A percentile compares a stretch with the other conserved stretches of the same genome.
Evolutionary conservation across 2,888 invertebrate species (phyloP).

Genomic region (Patella pellucida): DNA sequence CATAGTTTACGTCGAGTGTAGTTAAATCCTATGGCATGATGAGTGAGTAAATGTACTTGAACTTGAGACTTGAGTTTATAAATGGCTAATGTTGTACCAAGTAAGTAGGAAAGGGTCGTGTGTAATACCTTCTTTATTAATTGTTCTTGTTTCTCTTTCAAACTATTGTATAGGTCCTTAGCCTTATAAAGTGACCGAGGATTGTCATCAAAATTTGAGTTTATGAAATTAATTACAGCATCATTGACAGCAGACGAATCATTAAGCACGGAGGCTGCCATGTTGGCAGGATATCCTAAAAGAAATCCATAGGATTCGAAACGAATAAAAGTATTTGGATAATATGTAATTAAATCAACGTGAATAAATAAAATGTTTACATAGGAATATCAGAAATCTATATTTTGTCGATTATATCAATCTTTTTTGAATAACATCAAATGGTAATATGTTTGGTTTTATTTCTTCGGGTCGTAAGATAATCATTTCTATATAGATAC

Average conservation of each 20-base stretch:
- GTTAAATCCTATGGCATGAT: no score
- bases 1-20: no score
- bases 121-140: slow-evolving; percentile 51
- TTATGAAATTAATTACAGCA: slow-evolving; percentile 48
- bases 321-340: no score
- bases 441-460: no score
- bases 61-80: no score
- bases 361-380: background rate
- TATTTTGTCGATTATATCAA: background rate
- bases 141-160: slow-evolving; percentile 40
- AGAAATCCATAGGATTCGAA: background rate
- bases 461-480: no score
- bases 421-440: background rate
- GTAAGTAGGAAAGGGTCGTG: background rate
- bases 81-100: no score
- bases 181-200: slow-evolving; percentile 46
- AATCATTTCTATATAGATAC: background rate
- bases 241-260: slow-evolving; percentile 30
- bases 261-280: slow-evolving; percentile 41
- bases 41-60: no score
- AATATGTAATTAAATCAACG: no score
- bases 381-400: background rate
- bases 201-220: slow-evolving; percentile 50
- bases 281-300: slow-evolving; percentile 27
- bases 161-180: slow-evolving; percentile 42